phyloP scores from a whole-genome alignment of 2,797 vertebrate genomes.

The Astyanax mexicanus region DNA sequence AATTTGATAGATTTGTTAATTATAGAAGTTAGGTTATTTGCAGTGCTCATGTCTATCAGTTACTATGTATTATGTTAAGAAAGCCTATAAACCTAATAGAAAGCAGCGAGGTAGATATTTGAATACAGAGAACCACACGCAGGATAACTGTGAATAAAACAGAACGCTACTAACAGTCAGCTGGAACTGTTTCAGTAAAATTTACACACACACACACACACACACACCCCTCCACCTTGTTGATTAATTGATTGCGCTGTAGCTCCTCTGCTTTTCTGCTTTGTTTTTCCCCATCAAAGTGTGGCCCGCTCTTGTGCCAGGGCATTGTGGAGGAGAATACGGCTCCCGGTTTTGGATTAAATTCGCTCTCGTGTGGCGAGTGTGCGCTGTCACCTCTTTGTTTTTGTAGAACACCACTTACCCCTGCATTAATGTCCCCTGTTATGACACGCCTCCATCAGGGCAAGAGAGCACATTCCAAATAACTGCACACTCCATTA shows the following conservation, averaged over 20 bases:
- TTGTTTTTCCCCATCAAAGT: not conserved
- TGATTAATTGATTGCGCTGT: not conserved
- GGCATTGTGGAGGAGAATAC: not conserved
- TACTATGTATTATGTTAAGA: no score
- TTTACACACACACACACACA: not conserved
- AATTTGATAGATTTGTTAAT: no score
- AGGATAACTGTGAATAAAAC: no score
- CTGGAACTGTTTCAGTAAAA: not conserved
- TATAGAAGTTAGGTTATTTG: no score
- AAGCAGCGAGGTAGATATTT: no score
- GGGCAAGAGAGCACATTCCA: slow-evolving; percentile 33
- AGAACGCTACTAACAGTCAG: no score
- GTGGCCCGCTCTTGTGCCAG: not conserved
- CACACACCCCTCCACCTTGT: not conserved
- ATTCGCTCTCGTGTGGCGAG: slow-evolving; percentile 9
- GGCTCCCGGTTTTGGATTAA: not conserved
- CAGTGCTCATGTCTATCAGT: no score
- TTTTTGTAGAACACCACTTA: slow-evolving; percentile 34
- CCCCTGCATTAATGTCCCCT: slow-evolving; percentile 26
- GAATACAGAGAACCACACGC: no score
- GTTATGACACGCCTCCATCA: slow-evolving; percentile 3
- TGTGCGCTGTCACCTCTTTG: slow-evolving; percentile 24
- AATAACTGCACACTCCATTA: slow-evolving; percentile 42
- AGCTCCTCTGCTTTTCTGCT: not conserved
- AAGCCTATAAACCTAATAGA: no score